Evolutionary conservation across 2,113 vertebrate genomes (phyloP).

Genomic region (Carassius auratus): DNA sequence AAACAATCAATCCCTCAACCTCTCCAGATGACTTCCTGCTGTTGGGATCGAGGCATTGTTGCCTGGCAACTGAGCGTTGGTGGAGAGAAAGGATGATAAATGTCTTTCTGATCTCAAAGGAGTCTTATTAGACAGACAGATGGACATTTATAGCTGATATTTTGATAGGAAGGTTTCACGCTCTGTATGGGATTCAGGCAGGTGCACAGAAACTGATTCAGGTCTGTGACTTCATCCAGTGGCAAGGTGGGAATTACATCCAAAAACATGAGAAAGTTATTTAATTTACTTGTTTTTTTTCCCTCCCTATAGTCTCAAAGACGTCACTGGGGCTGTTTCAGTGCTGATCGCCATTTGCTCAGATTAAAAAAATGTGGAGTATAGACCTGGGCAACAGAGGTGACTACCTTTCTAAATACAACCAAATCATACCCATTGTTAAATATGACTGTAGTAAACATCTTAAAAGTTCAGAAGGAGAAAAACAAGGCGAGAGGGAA

Average conservation of each 20-base stretch:
- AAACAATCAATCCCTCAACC: constrained; percentile 45
- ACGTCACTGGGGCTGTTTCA: background rate
- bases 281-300: background rate
- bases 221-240: background rate
- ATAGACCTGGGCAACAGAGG: background rate
- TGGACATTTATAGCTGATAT: constrained; percentile 3
- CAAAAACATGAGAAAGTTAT: background rate
- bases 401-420: constrained; percentile 7
- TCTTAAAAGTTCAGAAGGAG: constrained; percentile 4
- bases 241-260: background rate
- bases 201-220: background rate
- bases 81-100: constrained; percentile 13
- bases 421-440: constrained; percentile 43
- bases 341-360: background rate
- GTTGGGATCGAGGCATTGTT: constrained; percentile 52
- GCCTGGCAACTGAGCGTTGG: constrained; percentile 66
- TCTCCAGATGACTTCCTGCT: constrained; percentile 42
- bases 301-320: background rate
- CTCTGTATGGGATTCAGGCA: background rate
- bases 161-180: constrained; percentile 7
- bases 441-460: constrained; percentile 10
- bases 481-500: constrained; percentile 18
- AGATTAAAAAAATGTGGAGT: too few species aligned
- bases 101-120: constrained; percentile 33
- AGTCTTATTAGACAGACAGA: constrained; percentile 53